Percentiles rank a stretch among this genome's conserved stretches.
Evolutionary conservation across 2,797 vertebrate genomes (phyloP).

Genomic region (Peromyscus nudipes): DNA sequence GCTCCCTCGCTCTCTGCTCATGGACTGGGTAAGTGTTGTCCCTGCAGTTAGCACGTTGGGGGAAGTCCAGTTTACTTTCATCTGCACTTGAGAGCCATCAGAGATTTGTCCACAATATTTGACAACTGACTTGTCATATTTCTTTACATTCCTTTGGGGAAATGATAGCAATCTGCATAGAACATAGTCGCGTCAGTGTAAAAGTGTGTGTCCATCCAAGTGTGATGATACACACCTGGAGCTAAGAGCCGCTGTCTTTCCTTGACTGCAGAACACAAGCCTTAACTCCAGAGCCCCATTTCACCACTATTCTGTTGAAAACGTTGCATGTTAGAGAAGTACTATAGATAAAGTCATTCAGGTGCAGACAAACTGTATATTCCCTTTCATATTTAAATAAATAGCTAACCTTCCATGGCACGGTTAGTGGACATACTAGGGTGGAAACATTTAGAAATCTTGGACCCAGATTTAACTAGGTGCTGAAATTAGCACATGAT

Average conservation of each 20-base stretch:
- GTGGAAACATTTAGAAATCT: not conserved
- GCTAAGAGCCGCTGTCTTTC: not conserved
- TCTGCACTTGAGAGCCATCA: not conserved
- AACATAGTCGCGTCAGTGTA: conserved; percentile 16
- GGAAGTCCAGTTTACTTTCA: not conserved
- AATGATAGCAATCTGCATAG: not conserved
- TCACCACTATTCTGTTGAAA: not conserved
- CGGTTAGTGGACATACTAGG: not conserved
- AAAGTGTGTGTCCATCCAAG: not conserved
- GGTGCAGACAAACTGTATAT: not conserved
- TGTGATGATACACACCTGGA: not conserved
- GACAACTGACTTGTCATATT: not conserved
- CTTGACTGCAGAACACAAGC: not conserved
- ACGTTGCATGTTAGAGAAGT: not conserved
- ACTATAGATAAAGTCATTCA: not conserved
- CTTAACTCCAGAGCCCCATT: conserved; percentile 31
- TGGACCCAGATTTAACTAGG: not conserved
- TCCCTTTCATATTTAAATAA: not conserved
- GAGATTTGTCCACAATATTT: not conserved
- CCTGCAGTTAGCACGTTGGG: not conserved
- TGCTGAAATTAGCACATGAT: not conserved
- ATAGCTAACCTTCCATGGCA: not conserved
- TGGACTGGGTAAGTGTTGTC: not conserved
- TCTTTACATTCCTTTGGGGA: not conserved
- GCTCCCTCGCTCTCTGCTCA: not conserved